Evolutionary conservation across 2,888 invertebrate genomes (phyloP), one percentile per base, ranked within the genome.

Genomic region (Parelbella ahira): DNA sequence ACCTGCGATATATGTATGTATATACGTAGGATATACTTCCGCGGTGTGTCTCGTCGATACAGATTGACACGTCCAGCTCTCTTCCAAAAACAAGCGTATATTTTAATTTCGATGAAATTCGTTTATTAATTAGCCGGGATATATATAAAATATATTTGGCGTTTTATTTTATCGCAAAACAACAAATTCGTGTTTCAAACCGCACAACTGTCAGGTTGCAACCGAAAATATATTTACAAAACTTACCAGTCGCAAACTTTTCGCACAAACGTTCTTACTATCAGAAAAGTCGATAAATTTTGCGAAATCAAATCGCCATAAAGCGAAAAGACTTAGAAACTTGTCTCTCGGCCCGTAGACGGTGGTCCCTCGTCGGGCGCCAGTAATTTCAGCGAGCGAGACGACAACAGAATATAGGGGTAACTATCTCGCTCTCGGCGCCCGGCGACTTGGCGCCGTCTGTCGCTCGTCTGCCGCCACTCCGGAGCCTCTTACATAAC

Each of bases 361-460:
- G 33, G 25, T 21, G 20, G 33, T 27, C 41, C 41, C 41, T 13
- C 21, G 41, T 27, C 10, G 41, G 39, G 41, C 41, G 41, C 41
- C 41, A 41, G 21, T 13, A 25, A 33, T 41, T 41, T 41, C 20
- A 41, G 25, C 19, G 23, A 11, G 24, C 9, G 24, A 32, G 20
- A 41, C 25, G 12, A 15, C 7, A 8, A 13, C 12, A 12, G n/a
- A 20, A 8, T 11, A 8, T n/a, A 15, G 15, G 32, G 18, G 7
- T 21, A 28, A 20, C 21, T 12, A 6, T 42, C 34, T 37, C 46
- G 24, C 50, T 58, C 60, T 58, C 51, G 56, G 63, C 89, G 90
- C 89, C 90, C 84, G 89, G 64, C 88, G 68, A 78, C 57, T 80
- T 73, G 89, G 89, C 88, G 88, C 88, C 89, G 80, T 71, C 70